These are phyloP conservation scores for Platypus cylindrus DNA, from an alignment of 2,888 invertebrate genomes.

Conservation along the genomic window DNA sequence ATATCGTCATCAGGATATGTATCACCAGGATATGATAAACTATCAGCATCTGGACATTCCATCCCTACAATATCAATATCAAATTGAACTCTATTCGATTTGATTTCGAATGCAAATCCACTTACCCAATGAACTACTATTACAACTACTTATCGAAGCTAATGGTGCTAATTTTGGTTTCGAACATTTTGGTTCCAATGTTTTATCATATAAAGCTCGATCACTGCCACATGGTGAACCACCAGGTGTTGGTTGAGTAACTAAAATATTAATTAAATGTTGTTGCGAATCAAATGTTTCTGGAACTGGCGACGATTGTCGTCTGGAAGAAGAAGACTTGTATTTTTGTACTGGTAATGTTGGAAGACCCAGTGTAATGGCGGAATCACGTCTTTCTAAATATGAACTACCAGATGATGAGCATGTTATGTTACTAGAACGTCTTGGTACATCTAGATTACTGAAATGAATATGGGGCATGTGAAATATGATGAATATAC, in stretches of 20 bases:
- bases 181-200: constrained; percentile 19
- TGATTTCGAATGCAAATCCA: too few species aligned
- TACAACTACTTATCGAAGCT: constrained; percentile 69
- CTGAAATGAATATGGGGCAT: constrained; percentile 25
- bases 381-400: constrained; percentile 67
- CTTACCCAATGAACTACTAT: constrained; percentile 48
- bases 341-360: constrained; percentile 41
- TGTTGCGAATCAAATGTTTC: constrained; percentile 33
- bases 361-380: constrained; percentile 51
- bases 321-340: constrained; percentile 30
- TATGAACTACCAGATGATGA: constrained; percentile 77
- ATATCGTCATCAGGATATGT: constrained; percentile 45
- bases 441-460: constrained; percentile 37
- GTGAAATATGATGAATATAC: neutral
- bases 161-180: constrained; percentile 54
- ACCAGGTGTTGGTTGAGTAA: constrained; percentile 71
- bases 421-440: constrained; percentile 71
- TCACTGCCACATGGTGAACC: constrained; percentile 70
- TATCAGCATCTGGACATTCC: constrained; percentile 54
- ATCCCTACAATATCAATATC: constrained; percentile 39
- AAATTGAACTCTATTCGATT: too few species aligned
- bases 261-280: constrained; percentile 39
- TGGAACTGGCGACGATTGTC: constrained; percentile 31
- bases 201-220: constrained; percentile 38
- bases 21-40: constrained; percentile 61